Conservation (phyloP, 2,113 vertebrate genomes). For the Synchiropus splendidus region DNA sequence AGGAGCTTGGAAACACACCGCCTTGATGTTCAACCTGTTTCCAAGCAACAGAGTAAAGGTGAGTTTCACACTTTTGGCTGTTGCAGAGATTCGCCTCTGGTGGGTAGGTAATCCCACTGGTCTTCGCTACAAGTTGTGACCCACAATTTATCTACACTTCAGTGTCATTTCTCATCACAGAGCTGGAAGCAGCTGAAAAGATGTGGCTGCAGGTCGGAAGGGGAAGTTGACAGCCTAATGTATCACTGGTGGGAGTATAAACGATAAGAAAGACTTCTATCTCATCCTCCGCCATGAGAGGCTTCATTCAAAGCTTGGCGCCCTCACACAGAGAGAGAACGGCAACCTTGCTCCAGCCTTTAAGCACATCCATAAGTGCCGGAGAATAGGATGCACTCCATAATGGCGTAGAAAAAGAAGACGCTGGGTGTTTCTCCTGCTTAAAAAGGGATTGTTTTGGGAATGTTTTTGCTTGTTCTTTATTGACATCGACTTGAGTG, state of each 20-base stretch:
- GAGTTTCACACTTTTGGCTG: no score
- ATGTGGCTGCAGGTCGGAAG: conserved; percentile 9
- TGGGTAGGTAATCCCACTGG: conserved; percentile 3
- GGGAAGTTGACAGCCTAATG: conserved; percentile 15
- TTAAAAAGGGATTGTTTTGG: no score
- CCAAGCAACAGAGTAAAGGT: no score
- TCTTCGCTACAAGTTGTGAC: conserved; percentile 8
- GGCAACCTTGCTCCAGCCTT: conserved; percentile 34
- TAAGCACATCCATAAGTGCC: conserved; percentile 33
- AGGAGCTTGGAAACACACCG: no score
- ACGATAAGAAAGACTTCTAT: conserved; percentile 14
- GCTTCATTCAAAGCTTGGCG: conserved; percentile 27
- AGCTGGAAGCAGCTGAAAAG: conserved; percentile 4
- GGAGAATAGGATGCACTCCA: no score
- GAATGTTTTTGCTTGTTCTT: no score
- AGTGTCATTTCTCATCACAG: conserved; percentile 8
- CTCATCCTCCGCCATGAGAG: conserved; percentile 19
- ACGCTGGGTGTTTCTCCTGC: no score
- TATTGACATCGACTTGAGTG: no score
- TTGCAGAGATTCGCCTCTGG: background rate
- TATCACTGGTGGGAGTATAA: conserved; percentile 18
- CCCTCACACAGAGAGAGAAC: conserved; percentile 14
- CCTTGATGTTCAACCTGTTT: no score
- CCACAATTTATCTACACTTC: conserved; percentile 15
- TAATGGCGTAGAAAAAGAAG: no score